Evolutionary conservation across 2,888 invertebrate genomes (phyloP).

Genomic region (Campoplex capitator): DNA sequence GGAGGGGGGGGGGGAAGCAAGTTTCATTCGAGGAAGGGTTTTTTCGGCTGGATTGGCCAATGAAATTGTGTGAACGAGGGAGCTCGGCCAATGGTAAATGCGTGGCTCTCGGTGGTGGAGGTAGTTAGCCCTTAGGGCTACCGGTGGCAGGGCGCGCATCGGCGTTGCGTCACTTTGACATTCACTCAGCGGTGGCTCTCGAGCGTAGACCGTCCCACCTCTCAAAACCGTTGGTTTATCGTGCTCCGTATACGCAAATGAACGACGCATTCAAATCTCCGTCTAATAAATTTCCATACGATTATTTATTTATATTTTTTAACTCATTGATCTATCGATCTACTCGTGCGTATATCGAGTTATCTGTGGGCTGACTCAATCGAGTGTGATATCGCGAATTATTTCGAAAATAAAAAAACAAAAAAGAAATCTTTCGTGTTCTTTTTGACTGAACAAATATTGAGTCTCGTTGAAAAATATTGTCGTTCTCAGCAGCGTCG

Average conservation of each 20-base stretch:
- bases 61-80: constrained; percentile 53
- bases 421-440: not conserved
- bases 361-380: constrained; percentile 7
- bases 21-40: constrained; percentile 77
- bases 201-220: constrained; percentile 73
- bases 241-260: constrained; percentile 44
- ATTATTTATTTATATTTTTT: not conserved
- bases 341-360: not conserved
- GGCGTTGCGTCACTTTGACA: constrained; percentile 83
- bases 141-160: constrained; percentile 68
- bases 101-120: constrained; percentile 75
- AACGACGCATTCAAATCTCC: constrained; percentile 24
- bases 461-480: not conserved
- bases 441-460: not conserved
- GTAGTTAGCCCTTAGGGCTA: constrained; percentile 80
- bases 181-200: constrained; percentile 80
- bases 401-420: not conserved
- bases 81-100: constrained; percentile 56
- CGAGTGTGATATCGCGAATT: constrained; percentile 1
- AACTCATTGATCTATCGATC: not conserved
- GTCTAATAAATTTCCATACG: not conserved
- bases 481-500: not conserved
- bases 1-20: constrained; percentile 54
- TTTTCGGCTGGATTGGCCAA: constrained; percentile 60
- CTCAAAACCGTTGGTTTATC: constrained; percentile 35